Percentiles rank a stretch among this genome's conserved stretches.
These are phyloP conservation scores for Trachythela sp. DNA, from an alignment of 64 coral and sea anemone genomes.

Conservation along the genomic window DNA sequence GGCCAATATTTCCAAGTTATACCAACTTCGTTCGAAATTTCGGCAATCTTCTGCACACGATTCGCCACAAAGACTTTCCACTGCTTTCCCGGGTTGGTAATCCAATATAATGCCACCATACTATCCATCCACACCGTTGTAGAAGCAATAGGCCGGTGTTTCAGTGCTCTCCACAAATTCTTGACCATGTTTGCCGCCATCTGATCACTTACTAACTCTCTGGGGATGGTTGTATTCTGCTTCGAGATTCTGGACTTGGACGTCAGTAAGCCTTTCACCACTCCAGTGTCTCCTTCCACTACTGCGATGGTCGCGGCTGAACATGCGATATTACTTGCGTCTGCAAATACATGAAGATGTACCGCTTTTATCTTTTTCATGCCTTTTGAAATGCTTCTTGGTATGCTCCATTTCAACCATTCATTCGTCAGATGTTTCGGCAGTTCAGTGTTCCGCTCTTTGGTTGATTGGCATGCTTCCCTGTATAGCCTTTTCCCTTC, in stretches of 20 bases:
- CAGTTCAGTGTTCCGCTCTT: neutral
- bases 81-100: neutral
- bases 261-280: slow-evolving; percentile 40
- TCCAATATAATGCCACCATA: too few relatives aligned
- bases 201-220: neutral
- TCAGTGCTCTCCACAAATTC: neutral
- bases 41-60: neutral
- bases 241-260: slow-evolving; percentile 74
- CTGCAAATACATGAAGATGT: slow-evolving; percentile 50
- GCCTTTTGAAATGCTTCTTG: slow-evolving; percentile 22
- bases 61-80: slow-evolving; percentile 8
- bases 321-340: slow-evolving; percentile 56
- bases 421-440: neutral
- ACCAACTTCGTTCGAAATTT: too few relatives aligned
- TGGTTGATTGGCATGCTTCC: too few relatives aligned
- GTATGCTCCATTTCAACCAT: slow-evolving; percentile 41
- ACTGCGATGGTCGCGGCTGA: slow-evolving; percentile 54
- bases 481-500: too few relatives aligned
- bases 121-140: slow-evolving; percentile 6
- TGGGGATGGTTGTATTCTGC: neutral
- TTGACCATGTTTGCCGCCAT: neutral
- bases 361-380: neutral
- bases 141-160: neutral
- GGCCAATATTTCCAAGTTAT: too few relatives aligned
- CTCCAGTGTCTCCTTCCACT: slow-evolving; percentile 17